phyloP scores from a whole-genome alignment of 2,797 vertebrate genomes.

The Psittacula derbiana region DNA sequence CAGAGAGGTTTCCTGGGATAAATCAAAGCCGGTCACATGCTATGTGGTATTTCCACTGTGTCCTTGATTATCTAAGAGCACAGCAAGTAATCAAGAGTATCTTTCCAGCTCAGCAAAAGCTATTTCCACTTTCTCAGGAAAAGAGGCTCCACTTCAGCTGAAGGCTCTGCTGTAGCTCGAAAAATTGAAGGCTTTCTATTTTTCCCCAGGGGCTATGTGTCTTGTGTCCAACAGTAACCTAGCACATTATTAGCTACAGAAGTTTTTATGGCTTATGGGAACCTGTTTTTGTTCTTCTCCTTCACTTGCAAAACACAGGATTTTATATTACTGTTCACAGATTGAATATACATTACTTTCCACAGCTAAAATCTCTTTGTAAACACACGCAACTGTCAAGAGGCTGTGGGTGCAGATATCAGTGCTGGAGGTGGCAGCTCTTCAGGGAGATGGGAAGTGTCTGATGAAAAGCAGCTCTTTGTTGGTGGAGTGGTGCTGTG shows the following conservation, averaged over 20 bases:
- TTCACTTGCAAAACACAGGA: neutral
- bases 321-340: neutral
- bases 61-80: constrained; percentile 58
- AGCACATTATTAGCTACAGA: constrained; percentile 18
- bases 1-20: constrained; percentile 57
- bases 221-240: constrained; percentile 23
- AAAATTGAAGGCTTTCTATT: constrained; percentile 38
- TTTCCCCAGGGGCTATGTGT: neutral
- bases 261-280: neutral
- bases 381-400: neutral
- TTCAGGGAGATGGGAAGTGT: neutral
- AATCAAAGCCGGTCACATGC: constrained; percentile 46
- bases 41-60: constrained; percentile 54
- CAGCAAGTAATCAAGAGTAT: constrained; percentile 60
- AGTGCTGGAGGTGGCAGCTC: neutral
- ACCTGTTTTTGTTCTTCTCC: neutral
- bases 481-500: neutral
- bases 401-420: neutral
- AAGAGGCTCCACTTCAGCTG: constrained; percentile 20
- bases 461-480: neutral
- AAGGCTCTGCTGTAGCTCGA: constrained; percentile 1
- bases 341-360: neutral
- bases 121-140: constrained; percentile 44
- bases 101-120: constrained; percentile 48
- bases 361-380: neutral